phyloP scores from a whole-genome alignment of 2,888 invertebrate genomes.

The Agonum fuliginosum region DNA sequence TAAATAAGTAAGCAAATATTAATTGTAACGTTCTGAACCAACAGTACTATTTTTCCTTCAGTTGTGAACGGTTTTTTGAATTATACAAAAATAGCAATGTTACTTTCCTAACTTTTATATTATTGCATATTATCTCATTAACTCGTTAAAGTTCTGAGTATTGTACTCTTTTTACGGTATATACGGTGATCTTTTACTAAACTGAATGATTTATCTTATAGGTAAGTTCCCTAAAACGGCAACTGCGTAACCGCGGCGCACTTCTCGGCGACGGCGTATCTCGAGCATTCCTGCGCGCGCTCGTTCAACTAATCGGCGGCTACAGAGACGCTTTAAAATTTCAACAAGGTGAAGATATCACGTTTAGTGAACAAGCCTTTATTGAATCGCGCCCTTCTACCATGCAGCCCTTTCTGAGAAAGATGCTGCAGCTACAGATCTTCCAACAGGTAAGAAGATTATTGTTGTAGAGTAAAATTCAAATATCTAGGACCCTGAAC shows the following conservation, averaged over 20 bases:
- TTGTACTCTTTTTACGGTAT: too few relatives aligned
- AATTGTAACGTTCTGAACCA: too few relatives aligned
- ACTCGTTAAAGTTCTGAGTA: too few relatives aligned
- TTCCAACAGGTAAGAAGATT: conserved; percentile 88
- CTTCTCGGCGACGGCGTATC: conserved; percentile 93
- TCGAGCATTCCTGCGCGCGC: conserved; percentile 91
- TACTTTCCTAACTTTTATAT: too few relatives aligned
- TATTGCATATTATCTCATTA: too few relatives aligned
- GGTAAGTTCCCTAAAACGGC: conserved; percentile 84
- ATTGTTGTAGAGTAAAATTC: too few relatives aligned
- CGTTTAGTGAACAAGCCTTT: conserved; percentile 91
- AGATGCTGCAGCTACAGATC: conserved; percentile 95
- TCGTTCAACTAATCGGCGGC: conserved; percentile 95
- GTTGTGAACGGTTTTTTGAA: too few relatives aligned
- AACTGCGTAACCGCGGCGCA: conserved; percentile 84
- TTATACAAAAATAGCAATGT: too few relatives aligned
- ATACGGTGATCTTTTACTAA: too few relatives aligned
- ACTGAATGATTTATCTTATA: conserved; percentile 71
- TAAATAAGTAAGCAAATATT: too few relatives aligned
- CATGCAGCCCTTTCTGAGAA: conserved; percentile 91
- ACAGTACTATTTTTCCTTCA: too few relatives aligned
- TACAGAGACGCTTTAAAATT: conserved; percentile 93
- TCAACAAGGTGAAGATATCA: conserved; percentile 83
- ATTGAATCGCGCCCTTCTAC: conserved; percentile 88
- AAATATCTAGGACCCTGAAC: too few relatives aligned